Conservation (phyloP, 1,140 invertebrate genomes). For the Aphis gossypii region DNA sequence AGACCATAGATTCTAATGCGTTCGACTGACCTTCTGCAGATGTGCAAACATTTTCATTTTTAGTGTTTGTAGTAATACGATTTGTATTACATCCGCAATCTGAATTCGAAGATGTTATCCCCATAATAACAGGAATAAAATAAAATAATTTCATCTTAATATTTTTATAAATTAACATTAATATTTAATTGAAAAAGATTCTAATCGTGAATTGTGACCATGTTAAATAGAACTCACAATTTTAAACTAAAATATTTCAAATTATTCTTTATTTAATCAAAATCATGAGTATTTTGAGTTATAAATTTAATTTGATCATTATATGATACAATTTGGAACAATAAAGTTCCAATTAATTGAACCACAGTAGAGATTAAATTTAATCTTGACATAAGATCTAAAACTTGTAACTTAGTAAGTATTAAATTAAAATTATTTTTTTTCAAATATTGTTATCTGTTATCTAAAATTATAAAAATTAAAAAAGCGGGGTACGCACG, state of each 20-base stretch:
- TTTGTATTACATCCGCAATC: constrained; percentile 37
- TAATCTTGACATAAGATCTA: neutral
- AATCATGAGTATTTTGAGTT: neutral
- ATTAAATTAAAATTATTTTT: neutral
- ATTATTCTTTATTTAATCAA: neutral
- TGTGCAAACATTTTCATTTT: neutral
- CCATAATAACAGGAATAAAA: neutral
- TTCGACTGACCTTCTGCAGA: neutral
- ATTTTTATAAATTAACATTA: neutral
- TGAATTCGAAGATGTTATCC: neutral
- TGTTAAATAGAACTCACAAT: neutral
- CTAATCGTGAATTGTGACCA: neutral
- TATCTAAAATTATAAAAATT: neutral
- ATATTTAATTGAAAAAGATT: neutral
- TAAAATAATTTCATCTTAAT: constrained; percentile 1
- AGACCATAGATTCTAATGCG: constrained; percentile 68
- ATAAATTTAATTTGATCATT: neutral
- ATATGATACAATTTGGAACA: neutral
- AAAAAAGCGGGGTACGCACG: neutral
- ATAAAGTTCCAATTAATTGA: neutral
- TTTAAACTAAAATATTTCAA: neutral
- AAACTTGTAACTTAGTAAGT: neutral
- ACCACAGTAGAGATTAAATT: neutral
- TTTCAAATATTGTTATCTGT: neutral
- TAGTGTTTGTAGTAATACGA: neutral